Evolutionary conservation across 2,888 invertebrate species (phyloP).

Genomic region (Trissoscelio sp.): DNA sequence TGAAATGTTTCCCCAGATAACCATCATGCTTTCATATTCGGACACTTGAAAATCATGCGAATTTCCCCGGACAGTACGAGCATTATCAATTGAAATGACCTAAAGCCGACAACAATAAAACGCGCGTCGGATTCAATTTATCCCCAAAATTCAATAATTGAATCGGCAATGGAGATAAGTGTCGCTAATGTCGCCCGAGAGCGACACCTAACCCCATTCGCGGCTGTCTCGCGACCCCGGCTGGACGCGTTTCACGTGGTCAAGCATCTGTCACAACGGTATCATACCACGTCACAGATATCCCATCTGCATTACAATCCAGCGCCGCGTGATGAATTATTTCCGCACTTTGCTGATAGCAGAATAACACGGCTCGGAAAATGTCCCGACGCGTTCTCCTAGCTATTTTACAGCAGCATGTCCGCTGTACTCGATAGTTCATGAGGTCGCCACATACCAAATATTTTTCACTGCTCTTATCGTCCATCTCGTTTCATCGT

Average conservation of each 20-base stretch:
- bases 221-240: conserved; percentile 20
- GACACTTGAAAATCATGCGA: not conserved
- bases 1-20: too few relatives aligned
- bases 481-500: not conserved
- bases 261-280: conserved; percentile 60
- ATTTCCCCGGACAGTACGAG: not conserved
- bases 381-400: conserved; percentile 14
- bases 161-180: conserved; percentile 50
- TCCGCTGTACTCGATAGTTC: not conserved
- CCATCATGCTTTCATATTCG: too few relatives aligned
- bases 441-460: not conserved
- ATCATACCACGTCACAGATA: conserved; percentile 57
- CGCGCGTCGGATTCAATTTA: conserved; percentile 26
- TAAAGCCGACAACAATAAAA: conserved; percentile 29
- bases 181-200: conserved; percentile 39
- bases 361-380: conserved; percentile 25
- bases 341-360: conserved; percentile 44
- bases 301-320: conserved; percentile 51
- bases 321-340: conserved; percentile 53
- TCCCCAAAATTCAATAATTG: conserved; percentile 42
- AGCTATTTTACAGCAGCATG: conserved; percentile 6
- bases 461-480: not conserved
- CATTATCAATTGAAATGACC: conserved; percentile 12
- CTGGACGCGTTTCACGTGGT: conserved; percentile 40
- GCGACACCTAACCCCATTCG: conserved; percentile 34